Evolutionary conservation across 1,140 invertebrate species (phyloP).

Genomic region (Drosophila gunungcola): DNA sequence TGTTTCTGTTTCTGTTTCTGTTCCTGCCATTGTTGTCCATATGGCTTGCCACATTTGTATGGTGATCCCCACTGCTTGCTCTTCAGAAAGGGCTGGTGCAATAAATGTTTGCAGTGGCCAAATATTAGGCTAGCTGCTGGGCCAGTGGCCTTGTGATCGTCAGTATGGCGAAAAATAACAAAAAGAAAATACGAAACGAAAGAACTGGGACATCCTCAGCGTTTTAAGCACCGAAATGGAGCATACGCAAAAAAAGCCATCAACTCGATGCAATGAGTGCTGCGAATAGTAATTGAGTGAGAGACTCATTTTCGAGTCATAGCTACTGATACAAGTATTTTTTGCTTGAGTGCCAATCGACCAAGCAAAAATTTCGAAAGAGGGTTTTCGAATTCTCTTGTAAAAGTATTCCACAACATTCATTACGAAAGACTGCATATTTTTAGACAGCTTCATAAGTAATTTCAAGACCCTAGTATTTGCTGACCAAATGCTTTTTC

Average conservation of each 20-base stretch:
- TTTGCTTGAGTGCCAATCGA: no score
- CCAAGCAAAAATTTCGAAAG: no score
- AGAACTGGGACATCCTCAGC: slow-evolving; percentile 21
- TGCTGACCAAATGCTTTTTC: no score
- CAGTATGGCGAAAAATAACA: not conserved
- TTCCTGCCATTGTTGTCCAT: slow-evolving; percentile 28
- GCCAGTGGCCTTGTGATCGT: slow-evolving; percentile 16
- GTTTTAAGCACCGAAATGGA: slow-evolving; percentile 22
- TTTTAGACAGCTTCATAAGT: no score
- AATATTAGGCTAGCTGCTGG: slow-evolving; percentile 25
- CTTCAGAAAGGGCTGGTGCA: slow-evolving; percentile 19
- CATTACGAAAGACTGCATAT: no score
- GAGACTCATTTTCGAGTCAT: not conserved
- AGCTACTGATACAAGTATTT: not conserved
- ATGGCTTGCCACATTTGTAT: slow-evolving; percentile 49
- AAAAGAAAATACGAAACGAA: not conserved
- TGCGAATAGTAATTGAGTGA: slow-evolving; percentile 13
- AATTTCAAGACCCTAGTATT: no score
- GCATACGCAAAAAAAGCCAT: slow-evolving; percentile 32
- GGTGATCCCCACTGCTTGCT: slow-evolving; percentile 26
- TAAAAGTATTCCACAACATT: no score
- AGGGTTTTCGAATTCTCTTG: no score
- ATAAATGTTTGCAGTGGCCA: slow-evolving; percentile 57
- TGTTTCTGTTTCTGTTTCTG: slow-evolving; percentile 15
- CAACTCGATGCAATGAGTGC: slow-evolving; percentile 1